These are phyloP conservation scores for Passerculus sandwichensis DNA, from an alignment of 2,797 vertebrate genomes.

Conservation along the genomic window DNA sequence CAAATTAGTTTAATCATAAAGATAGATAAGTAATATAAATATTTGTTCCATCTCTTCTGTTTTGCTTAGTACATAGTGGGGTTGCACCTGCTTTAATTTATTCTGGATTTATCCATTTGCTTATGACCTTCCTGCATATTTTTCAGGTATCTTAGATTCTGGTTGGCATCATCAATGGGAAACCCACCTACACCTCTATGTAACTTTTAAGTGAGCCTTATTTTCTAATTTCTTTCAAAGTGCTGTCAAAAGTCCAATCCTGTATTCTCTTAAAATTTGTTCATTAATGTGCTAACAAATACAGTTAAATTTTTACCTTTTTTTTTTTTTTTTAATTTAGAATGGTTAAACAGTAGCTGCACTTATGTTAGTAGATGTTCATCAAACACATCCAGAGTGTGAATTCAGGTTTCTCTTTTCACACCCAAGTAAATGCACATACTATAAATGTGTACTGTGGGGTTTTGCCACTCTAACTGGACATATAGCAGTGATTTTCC, in stretches of 20 bases:
- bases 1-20: slow-evolving; percentile 3
- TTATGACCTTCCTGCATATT: neutral
- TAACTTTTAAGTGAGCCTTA: neutral
- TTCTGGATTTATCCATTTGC: neutral
- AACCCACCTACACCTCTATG: neutral
- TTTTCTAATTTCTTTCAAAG: neutral
- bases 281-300: neutral
- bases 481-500: neutral
- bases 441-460: neutral
- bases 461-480: neutral
- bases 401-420: neutral
- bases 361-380: neutral
- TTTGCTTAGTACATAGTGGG: neutral
- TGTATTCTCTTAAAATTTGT: neutral
- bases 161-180: neutral
- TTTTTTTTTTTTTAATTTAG: neutral
- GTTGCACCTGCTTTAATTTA: neutral
- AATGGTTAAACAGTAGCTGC: neutral
- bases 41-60: neutral
- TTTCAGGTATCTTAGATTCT: neutral
- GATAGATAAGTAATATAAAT: neutral
- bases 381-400: neutral
- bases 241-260: neutral
- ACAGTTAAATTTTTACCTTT: neutral
- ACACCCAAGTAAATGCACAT: neutral